These are phyloP conservation scores for Anseranas semipalmata DNA, from an alignment of 2,113 vertebrate genomes.

Conservation along the genomic window DNA sequence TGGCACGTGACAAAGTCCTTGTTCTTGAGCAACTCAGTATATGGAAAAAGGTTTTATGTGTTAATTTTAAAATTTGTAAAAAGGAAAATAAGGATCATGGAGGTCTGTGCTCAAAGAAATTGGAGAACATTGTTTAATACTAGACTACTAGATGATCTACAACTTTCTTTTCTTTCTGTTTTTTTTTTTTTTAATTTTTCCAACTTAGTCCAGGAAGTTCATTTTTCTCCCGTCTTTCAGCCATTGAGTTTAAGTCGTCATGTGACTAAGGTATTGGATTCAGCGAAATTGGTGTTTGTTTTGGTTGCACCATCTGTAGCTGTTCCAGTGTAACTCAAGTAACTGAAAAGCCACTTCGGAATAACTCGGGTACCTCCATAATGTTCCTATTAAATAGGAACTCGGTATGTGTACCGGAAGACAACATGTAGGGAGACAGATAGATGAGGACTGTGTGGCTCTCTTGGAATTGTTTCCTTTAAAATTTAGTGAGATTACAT, in stretches of 20 bases:
- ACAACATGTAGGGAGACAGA: neutral
- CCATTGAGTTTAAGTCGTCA: neutral
- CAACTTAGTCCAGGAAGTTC: neutral
- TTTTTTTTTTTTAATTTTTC: neutral
- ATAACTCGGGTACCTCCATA: neutral
- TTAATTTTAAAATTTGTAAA: neutral
- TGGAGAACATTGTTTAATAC: neutral
- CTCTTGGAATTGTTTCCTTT: neutral
- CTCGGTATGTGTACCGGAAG: neutral
- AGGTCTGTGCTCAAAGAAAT: neutral
- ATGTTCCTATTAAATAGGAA: neutral
- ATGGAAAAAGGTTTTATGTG: neutral
- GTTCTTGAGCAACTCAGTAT: neutral
- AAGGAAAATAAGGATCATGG: neutral
- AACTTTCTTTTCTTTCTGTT: neutral
- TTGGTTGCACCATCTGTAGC: neutral
- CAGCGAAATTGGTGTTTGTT: neutral
- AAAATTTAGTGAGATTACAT: neutral
- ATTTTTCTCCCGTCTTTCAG: neutral
- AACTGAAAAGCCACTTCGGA: neutral
- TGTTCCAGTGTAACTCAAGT: neutral
- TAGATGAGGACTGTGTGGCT: rapidly evolving
- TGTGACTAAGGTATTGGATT: neutral
- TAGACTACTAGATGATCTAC: neutral
- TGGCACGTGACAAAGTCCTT: neutral